Percentiles rank a stretch among this genome's conserved stretches.
These are phyloP conservation scores for Dicrostonyx torquatus DNA, from an alignment of 2,797 vertebrate species.

Conservation along the genomic window DNA sequence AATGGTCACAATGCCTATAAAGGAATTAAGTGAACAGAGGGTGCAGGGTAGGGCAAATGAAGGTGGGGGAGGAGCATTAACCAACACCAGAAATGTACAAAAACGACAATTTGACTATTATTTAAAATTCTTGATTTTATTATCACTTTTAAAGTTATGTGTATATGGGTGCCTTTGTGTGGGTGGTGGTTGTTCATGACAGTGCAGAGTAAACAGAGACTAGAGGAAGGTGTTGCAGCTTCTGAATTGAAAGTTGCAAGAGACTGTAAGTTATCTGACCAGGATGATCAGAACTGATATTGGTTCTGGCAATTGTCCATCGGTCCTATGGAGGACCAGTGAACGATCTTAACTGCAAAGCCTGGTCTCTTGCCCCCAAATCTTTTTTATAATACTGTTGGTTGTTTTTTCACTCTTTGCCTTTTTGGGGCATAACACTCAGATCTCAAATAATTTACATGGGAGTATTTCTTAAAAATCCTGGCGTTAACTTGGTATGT, in stretches of 20 bases:
- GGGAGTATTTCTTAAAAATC: too few species aligned
- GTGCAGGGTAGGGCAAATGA: not conserved
- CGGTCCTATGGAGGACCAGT: not conserved
- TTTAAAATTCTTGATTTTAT: not conserved
- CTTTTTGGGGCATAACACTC: fast-evolving
- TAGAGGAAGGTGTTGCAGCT: too few species aligned
- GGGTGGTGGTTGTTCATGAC: not conserved
- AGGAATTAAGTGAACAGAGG: not conserved
- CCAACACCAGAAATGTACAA: not conserved
- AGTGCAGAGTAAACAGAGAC: not conserved
- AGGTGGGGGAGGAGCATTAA: too few species aligned
- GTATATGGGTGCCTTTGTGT: constrained; percentile 17
- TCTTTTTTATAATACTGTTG: not conserved
- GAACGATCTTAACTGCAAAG: not conserved
- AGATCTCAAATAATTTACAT: too few species aligned
- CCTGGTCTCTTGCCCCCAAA: not conserved
- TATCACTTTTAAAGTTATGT: not conserved
- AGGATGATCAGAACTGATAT: not conserved
- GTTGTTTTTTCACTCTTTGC: too few species aligned
- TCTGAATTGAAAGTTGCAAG: not conserved
- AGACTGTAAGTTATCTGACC: not conserved
- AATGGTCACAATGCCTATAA: not conserved
- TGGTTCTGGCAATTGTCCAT: not conserved
- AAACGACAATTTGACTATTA: not conserved
- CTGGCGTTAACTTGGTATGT: too few species aligned